Conservation (phyloP, 2,113 vertebrate genomes). For the Hassar affinis region DNA sequence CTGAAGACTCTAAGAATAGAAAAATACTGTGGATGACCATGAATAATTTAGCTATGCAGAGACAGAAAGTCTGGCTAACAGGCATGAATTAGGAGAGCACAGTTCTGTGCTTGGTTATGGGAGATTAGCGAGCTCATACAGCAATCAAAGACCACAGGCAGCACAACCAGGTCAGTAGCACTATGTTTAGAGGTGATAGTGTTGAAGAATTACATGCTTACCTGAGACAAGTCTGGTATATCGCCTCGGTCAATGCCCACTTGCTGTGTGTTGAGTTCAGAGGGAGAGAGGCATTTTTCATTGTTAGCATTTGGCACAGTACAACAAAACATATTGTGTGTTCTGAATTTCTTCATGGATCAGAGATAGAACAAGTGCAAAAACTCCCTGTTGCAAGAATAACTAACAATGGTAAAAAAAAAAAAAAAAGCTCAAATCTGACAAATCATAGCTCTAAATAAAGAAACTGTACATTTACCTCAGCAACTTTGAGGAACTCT, state of each 20-base stretch:
- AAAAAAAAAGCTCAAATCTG: not conserved
- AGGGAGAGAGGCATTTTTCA: not conserved
- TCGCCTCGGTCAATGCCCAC: slow-evolving; percentile 96
- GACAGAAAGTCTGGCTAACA: not conserved
- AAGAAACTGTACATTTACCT: slow-evolving; percentile 70
- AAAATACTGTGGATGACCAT: not conserved
- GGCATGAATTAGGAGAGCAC: not conserved
- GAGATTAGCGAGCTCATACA: slow-evolving; percentile 22
- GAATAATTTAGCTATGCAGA: not conserved
- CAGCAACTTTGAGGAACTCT: slow-evolving; percentile 95
- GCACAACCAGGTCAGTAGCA: not conserved
- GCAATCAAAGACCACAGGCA: slow-evolving; percentile 11
- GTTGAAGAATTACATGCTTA: slow-evolving; percentile 57
- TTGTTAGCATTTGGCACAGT: not conserved
- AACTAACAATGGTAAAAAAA: not conserved
- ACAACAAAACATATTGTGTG: not conserved
- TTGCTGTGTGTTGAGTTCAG: slow-evolving; percentile 78
- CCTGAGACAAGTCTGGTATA: slow-evolving; percentile 95
- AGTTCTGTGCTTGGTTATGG: not conserved
- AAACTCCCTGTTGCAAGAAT: not conserved
- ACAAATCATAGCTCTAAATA: not conserved
- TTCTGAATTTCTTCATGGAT: not conserved
- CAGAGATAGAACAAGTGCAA: not conserved
- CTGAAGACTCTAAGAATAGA: not conserved
- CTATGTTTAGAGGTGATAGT: not conserved